phyloP scores from a whole-genome alignment of 2,113 vertebrate species.

The Rhabdornis inornatus region DNA sequence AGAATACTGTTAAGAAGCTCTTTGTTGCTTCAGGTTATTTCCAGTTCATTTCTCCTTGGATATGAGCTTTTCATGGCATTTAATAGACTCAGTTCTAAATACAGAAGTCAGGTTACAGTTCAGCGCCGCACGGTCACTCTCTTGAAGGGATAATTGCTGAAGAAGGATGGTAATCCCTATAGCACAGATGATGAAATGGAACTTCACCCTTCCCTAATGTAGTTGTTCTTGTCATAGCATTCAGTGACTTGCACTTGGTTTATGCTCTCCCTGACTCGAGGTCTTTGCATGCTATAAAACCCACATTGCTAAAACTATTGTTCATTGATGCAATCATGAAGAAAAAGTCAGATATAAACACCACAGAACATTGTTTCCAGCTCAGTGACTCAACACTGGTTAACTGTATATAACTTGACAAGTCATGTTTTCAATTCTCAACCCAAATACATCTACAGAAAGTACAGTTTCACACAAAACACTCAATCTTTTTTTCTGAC shows the following conservation, averaged over 20 bases:
- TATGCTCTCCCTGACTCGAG: slow-evolving; percentile 27
- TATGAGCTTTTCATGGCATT: slow-evolving; percentile 58
- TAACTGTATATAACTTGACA: slow-evolving; percentile 55
- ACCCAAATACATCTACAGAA: neutral
- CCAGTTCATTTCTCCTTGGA: slow-evolving; percentile 54
- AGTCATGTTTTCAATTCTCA: slow-evolving; percentile 13
- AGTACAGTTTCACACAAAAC: neutral
- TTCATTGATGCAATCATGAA: slow-evolving; percentile 71
- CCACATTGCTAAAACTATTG: slow-evolving; percentile 62
- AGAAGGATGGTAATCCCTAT: slow-evolving; percentile 31
- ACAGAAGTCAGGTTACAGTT: slow-evolving; percentile 59
- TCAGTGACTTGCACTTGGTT: neutral
- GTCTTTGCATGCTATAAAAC: slow-evolving; percentile 56
- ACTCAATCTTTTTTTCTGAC: neutral
- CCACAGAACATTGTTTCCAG: slow-evolving; percentile 54
- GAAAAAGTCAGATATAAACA: slow-evolving; percentile 69
- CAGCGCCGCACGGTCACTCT: slow-evolving; percentile 40
- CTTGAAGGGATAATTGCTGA: slow-evolving; percentile 45
- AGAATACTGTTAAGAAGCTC: slow-evolving; percentile 49
- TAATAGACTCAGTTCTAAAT: slow-evolving; percentile 57
- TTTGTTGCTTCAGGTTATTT: slow-evolving; percentile 69
- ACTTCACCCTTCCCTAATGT: slow-evolving; percentile 32
- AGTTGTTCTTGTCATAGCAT: slow-evolving; percentile 7
- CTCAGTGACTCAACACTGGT: slow-evolving; percentile 41
- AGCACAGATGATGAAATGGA: slow-evolving; percentile 38